These are phyloP conservation scores for Tenthredo notha DNA, from an alignment of 2,888 invertebrate species.

Conservation along the genomic window DNA sequence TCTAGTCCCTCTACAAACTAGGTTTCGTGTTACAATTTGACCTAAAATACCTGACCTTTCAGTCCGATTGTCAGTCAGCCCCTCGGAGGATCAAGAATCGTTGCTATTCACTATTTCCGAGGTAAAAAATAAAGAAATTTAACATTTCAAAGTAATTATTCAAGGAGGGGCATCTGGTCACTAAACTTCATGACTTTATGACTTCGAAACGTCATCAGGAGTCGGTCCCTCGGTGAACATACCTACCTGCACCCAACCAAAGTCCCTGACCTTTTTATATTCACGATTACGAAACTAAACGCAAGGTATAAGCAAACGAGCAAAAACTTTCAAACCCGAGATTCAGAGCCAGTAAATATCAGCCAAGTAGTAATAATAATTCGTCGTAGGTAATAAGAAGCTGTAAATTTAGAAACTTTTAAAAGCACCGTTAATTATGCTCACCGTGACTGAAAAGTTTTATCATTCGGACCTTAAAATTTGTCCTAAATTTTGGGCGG, in stretches of 20 bases:
- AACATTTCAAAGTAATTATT: background rate
- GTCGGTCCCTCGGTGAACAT: background rate
- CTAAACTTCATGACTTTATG: conserved; percentile 11
- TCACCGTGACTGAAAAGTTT: background rate
- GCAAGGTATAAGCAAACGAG: background rate
- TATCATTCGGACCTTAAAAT: background rate
- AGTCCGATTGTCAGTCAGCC: conserved; percentile 6
- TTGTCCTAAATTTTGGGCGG: background rate
- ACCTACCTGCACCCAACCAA: background rate
- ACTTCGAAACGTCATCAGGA: conserved; percentile 11
- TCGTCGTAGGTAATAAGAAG: background rate
- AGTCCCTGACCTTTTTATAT: conserved; percentile 48
- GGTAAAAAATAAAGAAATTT: background rate
- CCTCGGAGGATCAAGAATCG: background rate
- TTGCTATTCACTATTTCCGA: background rate
- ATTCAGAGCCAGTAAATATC: background rate
- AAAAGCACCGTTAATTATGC: conserved; percentile 17
- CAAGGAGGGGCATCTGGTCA: background rate
- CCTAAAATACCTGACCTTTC: conserved; percentile 45
- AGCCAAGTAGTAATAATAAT: background rate
- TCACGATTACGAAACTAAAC: background rate
- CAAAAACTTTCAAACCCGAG: conserved; percentile 16
- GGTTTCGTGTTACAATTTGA: conserved; percentile 50
- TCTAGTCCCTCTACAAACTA: conserved; percentile 22
- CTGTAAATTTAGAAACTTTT: conserved; percentile 2